Percentiles rank a stretch among this genome's conserved stretches.
phyloP scores from a whole-genome alignment of 2,797 vertebrate species.

The Cynodonichthys magdalenae region DNA sequence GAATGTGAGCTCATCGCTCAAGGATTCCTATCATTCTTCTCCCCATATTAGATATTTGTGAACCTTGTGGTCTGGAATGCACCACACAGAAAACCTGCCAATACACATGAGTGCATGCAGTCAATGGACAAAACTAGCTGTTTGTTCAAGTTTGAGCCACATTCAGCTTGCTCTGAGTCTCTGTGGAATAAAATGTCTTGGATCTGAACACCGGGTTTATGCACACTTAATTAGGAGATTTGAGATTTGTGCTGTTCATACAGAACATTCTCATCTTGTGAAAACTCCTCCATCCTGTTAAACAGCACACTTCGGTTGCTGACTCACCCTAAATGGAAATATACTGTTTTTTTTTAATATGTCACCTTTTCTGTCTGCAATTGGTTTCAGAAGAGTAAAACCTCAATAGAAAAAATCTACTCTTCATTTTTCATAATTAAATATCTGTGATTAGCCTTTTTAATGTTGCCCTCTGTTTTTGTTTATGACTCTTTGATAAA shows the following conservation, averaged over 20 bases:
- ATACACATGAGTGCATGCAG: conserved; percentile 29
- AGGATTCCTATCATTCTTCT: conserved; percentile 80
- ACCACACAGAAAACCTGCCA: conserved; percentile 45
- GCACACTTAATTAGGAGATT: conserved; percentile 40
- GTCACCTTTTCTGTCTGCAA: no score
- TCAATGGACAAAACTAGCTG: conserved; percentile 10
- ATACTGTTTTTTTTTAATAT: not conserved
- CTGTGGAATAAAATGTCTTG: conserved; percentile 32
- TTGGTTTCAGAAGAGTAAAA: not conserved
- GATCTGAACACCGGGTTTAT: conserved; percentile 17
- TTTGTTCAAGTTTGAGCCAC: conserved; percentile 45
- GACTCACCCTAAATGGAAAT: not conserved
- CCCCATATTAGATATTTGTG: conserved; percentile 48
- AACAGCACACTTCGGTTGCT: conserved; percentile 4
- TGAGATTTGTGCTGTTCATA: conserved; percentile 28
- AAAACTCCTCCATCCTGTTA: not conserved
- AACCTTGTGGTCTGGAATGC: conserved; percentile 60
- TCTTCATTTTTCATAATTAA: no score
- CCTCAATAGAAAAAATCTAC: no score
- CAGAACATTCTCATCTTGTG: conserved; percentile 34
- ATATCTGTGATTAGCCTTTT: no score
- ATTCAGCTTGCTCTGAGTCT: conserved; percentile 32
- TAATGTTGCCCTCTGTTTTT: no score
- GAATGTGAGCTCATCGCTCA: conserved; percentile 24
- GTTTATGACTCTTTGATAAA: no score